These are phyloP conservation scores for fruit fly (Drosophila melanogaster) DNA, from an alignment of 1,140 invertebrate species.

Conservation along the genomic window DNA sequence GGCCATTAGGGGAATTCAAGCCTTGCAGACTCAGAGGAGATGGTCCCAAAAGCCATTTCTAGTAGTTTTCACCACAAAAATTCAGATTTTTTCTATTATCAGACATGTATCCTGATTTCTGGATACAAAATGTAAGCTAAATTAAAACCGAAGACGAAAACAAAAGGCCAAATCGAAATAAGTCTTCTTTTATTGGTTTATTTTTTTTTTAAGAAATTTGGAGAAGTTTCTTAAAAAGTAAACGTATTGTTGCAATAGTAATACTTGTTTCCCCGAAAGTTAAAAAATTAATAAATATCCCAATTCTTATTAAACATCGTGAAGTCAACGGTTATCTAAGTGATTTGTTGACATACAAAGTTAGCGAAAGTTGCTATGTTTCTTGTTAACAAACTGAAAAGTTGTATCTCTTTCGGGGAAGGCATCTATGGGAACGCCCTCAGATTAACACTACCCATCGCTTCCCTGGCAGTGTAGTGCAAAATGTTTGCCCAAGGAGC, in stretches of 20 bases:
- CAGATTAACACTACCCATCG: slow-evolving; percentile 4
- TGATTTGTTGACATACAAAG: neutral
- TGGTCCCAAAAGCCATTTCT: neutral
- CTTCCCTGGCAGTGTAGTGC: slow-evolving; percentile 30
- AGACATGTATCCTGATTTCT: too few species aligned
- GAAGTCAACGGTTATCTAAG: neutral
- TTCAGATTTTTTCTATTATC: neutral
- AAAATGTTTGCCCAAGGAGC: slow-evolving; percentile 53
- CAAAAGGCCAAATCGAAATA: too few species aligned
- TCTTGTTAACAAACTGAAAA: neutral
- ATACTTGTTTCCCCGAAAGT: too few species aligned
- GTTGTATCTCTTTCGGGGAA: slow-evolving; percentile 1
- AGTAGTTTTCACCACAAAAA: neutral
- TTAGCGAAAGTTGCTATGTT: neutral
- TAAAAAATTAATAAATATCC: too few species aligned
- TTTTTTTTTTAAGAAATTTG: too few species aligned
- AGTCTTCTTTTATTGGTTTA: too few species aligned
- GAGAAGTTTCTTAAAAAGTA: too few species aligned
- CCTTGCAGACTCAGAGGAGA: slow-evolving; percentile 1
- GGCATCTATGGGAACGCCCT: slow-evolving; percentile 21
- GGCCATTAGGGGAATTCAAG: slow-evolving; percentile 53
- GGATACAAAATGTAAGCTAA: too few species aligned
- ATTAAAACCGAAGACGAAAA: too few species aligned
- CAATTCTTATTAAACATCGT: neutral
- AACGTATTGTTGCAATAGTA: too few species aligned